These are phyloP conservation scores for Ambastaia sidthimunki DNA, from an alignment of 2,797 vertebrate genomes.

Conservation along the genomic window DNA sequence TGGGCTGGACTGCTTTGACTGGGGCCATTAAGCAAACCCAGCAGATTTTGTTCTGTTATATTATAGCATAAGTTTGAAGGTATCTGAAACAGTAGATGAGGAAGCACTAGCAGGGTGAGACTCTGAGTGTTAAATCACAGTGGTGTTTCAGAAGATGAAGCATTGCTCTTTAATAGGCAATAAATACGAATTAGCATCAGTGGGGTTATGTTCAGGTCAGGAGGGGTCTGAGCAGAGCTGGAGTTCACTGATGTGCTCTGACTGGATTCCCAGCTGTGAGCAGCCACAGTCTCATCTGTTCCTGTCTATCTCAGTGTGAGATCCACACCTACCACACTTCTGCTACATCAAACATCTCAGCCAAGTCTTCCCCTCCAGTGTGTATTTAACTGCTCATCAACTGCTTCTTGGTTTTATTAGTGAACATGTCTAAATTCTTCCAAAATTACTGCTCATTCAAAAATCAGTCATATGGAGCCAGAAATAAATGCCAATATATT, in stretches of 20 bases:
- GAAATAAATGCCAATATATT: too few relatives aligned
- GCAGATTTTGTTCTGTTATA: neutral
- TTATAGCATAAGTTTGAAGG: neutral
- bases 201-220: slow-evolving; percentile 76
- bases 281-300: slow-evolving; percentile 56
- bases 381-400: neutral
- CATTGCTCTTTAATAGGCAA: slow-evolving; percentile 76
- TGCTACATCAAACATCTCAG: slow-evolving; percentile 1
- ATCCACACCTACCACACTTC: slow-evolving; percentile 12
- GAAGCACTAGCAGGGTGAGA: slow-evolving; percentile 22
- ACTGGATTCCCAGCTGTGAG: slow-evolving; percentile 67
- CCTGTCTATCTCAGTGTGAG: slow-evolving; percentile 59
- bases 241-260: slow-evolving; percentile 56
- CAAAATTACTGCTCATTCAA: too few relatives aligned
- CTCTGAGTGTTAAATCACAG: slow-evolving; percentile 69
- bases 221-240: slow-evolving; percentile 52
- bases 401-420: neutral
- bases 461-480: too few relatives aligned
- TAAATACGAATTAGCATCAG: slow-evolving; percentile 80
- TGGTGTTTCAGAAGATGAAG: slow-evolving; percentile 68
- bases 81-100: neutral
- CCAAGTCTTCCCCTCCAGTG: neutral
- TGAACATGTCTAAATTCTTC: too few relatives aligned
- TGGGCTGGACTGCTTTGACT: too few relatives aligned
- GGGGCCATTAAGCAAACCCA: neutral